Evolutionary conservation across 2,113 vertebrate species (phyloP).

Genomic region (Rhynchomys soricoides): DNA sequence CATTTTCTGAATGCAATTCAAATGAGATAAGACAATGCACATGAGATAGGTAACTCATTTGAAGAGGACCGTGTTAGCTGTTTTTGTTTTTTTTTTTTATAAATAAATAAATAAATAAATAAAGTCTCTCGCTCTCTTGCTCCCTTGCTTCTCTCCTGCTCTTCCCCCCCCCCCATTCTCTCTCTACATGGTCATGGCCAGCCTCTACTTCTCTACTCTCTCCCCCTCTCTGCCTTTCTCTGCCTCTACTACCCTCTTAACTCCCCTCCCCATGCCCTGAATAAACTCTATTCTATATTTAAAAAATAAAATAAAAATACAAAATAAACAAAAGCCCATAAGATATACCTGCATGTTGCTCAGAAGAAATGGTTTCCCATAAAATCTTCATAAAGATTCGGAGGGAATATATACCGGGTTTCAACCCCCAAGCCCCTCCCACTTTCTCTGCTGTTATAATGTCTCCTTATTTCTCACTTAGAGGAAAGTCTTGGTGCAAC

Average conservation of each 20-base stretch:
- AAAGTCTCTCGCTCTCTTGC: too few relatives aligned
- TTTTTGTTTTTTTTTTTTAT: conserved; percentile 4
- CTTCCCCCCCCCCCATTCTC: too few relatives aligned
- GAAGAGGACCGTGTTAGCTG: conserved; percentile 50
- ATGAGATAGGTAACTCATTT: conserved; percentile 16
- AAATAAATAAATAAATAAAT: too few relatives aligned
- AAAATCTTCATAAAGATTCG: not conserved
- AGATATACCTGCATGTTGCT: not conserved
- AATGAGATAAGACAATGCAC: conserved; percentile 43
- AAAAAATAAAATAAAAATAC: too few relatives aligned
- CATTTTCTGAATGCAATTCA: not conserved
- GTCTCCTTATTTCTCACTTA: not conserved
- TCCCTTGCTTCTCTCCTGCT: too few relatives aligned
- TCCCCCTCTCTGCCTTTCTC: too few relatives aligned
- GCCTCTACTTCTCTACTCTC: too few relatives aligned
- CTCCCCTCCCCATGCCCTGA: too few relatives aligned
- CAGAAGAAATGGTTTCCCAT: conserved; percentile 16
- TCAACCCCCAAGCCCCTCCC: not conserved
- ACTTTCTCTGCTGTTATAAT: not conserved
- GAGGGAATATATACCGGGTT: not conserved
- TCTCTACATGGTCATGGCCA: too few relatives aligned
- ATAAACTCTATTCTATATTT: too few relatives aligned
- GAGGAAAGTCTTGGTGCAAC: not conserved
- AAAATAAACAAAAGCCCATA: not conserved
- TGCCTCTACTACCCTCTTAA: too few relatives aligned